These are phyloP conservation scores for Rhopalosiphum maidis DNA, from an alignment of 1,140 invertebrate species.

Conservation along the genomic window DNA sequence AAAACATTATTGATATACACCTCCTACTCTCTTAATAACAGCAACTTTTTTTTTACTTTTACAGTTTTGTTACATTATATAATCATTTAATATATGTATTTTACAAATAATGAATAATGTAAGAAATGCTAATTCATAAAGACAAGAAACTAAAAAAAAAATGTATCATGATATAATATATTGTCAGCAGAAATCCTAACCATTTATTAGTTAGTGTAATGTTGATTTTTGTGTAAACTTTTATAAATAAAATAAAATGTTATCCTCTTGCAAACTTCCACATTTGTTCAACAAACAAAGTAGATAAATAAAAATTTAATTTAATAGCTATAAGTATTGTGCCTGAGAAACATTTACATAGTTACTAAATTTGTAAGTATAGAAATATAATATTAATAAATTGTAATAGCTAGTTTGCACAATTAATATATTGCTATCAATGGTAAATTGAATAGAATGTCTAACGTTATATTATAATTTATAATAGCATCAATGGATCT, in stretches of 20 bases:
- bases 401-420: background rate
- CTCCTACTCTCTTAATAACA: too few species aligned
- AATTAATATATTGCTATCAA: background rate
- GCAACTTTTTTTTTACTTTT: background rate
- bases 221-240: background rate
- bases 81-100: background rate
- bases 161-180: background rate
- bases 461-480: too few species aligned
- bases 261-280: background rate
- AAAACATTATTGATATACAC: too few species aligned
- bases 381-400: background rate
- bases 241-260: background rate
- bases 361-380: background rate
- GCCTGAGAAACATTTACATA: background rate
- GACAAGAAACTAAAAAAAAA: background rate
- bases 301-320: background rate
- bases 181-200: background rate
- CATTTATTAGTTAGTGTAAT: background rate
- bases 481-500: too few species aligned
- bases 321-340: background rate
- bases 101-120: slow-evolving; percentile 5
- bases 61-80: background rate
- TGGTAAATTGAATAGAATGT: too few species aligned
- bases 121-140: background rate
- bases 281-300: background rate